A percentile compares a stretch with the other conserved stretches of the same genome.
phyloP scores from a whole-genome alignment of 1,140 invertebrate species.

The Caerostris darwini region DNA sequence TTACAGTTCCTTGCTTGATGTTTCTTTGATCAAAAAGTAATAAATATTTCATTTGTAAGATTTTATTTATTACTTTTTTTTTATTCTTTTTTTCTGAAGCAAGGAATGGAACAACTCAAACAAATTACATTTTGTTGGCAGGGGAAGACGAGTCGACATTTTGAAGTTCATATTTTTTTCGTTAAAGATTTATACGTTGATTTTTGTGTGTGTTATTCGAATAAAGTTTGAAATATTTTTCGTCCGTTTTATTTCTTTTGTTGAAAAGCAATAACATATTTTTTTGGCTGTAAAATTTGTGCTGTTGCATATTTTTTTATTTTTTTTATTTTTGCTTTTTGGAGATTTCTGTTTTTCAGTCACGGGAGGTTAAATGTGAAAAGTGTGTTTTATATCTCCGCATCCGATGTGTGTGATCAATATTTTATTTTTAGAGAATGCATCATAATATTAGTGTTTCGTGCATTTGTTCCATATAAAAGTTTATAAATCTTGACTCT shows the following conservation, averaged over 20 bases:
- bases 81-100: constrained; percentile 20
- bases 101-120: constrained; percentile 46
- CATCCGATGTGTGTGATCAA: not conserved
- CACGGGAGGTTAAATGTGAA: not conserved
- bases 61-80: constrained; percentile 35
- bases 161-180: constrained; percentile 56
- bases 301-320: not conserved
- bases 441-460: too few species aligned
- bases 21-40: constrained; percentile 73
- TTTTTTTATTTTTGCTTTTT: not conserved
- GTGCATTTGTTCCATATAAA: too few species aligned
- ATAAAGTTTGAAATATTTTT: constrained; percentile 53
- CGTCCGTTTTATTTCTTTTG: constrained; percentile 23
- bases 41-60: constrained; percentile 68
- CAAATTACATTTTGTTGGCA: constrained; percentile 60
- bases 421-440: not conserved
- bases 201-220: constrained; percentile 61
- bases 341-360: not conserved
- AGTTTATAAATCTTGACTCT: too few species aligned
- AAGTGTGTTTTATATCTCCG: not conserved
- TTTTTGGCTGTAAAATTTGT: not conserved
- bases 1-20: constrained; percentile 51
- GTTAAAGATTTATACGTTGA: constrained; percentile 59
- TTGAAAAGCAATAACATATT: constrained; percentile 1
- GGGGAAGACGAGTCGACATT: constrained; percentile 43